Evolutionary conservation across 2,888 invertebrate genomes (phyloP).

Genomic region (Aphodius granarius): DNA sequence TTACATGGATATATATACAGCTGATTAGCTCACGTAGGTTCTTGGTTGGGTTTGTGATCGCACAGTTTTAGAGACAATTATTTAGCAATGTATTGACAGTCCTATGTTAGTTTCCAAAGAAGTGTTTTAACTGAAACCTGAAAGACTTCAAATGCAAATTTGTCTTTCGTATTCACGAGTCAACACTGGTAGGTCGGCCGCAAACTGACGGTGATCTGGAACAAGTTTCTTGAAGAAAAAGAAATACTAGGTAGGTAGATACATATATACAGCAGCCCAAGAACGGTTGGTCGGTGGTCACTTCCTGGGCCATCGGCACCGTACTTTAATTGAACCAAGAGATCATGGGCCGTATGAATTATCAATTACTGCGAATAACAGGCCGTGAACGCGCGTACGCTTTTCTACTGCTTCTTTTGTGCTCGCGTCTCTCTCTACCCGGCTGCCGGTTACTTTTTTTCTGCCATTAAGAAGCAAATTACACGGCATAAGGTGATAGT

Average conservation of each 20-base stretch:
- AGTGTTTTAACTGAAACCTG: too few relatives aligned
- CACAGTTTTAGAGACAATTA: too few relatives aligned
- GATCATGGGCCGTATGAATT: neutral
- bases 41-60: too few relatives aligned
- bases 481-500: neutral
- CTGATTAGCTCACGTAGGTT: too few relatives aligned
- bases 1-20: too few relatives aligned
- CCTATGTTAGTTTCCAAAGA: too few relatives aligned
- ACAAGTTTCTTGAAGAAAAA: conserved; percentile 8
- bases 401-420: neutral
- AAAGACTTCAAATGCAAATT: too few relatives aligned
- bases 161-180: too few relatives aligned
- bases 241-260: neutral
- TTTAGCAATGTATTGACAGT: too few relatives aligned
- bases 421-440: neutral
- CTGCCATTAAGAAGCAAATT: neutral
- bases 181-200: conserved; percentile 1
- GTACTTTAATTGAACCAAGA: neutral
- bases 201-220: conserved; percentile 17
- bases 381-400: neutral
- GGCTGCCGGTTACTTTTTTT: neutral
- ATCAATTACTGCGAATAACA: neutral
- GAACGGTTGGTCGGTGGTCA: neutral
- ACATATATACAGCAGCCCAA: neutral
- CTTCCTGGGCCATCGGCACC: neutral